Percentiles rank a stretch among this genome's conserved stretches.
Conservation (phyloP, 2,113 vertebrate species). For the Nannobrachium achirus region DNA sequence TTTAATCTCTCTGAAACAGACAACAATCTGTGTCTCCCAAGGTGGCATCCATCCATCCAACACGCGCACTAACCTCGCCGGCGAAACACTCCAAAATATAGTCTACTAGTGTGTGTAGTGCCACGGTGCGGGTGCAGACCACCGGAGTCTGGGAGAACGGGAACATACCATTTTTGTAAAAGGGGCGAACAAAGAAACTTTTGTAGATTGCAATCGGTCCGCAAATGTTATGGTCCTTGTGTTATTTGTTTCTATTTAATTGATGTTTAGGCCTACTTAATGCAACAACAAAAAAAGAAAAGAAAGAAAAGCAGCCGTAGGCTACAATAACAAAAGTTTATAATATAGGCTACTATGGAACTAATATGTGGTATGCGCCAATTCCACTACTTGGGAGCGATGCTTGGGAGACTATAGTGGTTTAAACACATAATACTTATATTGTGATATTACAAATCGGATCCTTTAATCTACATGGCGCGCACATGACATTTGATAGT, state of each 20-base stretch:
- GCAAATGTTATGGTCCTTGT: not conserved
- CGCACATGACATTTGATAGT: no score
- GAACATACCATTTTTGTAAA: slow-evolving; percentile 60
- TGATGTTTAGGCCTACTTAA: not conserved
- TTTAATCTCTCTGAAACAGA: slow-evolving; percentile 3
- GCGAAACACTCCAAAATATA: slow-evolving; percentile 34
- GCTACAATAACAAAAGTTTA: not conserved
- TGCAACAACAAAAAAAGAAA: not conserved
- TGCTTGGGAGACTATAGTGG: no score
- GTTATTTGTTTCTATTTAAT: not conserved
- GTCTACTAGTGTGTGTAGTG: no score
- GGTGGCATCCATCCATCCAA: slow-evolving; percentile 1
- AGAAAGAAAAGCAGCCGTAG: no score
- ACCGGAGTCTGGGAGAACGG: slow-evolving; percentile 25
- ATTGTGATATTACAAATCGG: no score
- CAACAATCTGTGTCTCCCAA: slow-evolving; percentile 11
- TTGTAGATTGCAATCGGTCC: not conserved
- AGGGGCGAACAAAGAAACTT: slow-evolving; percentile 41
- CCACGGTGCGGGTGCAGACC: slow-evolving; percentile 37
- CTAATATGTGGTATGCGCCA: not conserved
- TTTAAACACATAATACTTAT: no score
- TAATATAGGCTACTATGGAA: not conserved
- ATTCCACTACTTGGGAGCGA: not conserved
- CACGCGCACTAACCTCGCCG: slow-evolving; percentile 12
- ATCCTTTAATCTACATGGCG: no score